Evolutionary conservation across 2,888 invertebrate genomes (phyloP), one percentile per base, ranked within the genome.

Genomic region (Sphaerophoria rueppellii): DNA sequence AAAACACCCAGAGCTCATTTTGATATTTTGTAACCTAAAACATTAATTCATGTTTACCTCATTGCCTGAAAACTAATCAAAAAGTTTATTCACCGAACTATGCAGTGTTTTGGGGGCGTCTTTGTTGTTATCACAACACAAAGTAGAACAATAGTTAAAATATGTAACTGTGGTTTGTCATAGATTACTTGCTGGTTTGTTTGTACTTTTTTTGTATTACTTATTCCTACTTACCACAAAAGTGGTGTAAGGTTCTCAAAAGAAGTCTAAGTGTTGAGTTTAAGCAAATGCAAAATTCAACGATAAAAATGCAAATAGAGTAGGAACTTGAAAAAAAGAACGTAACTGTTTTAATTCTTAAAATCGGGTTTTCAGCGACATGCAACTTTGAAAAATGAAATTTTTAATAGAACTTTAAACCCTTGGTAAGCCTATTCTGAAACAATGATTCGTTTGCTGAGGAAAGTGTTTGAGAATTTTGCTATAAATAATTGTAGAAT

Each of bases 61-160:
- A 24, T 2, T 24, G 24, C 24, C 2, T 2, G 2, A 24, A 24
- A 24, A 24, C 24, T 24, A 40, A 40, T 69, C 40, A 50, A 57
- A 75, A 32, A 55, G 82, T 71, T 75, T 70, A 63, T 70, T 79
- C 74, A 79, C 79, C 74, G 79, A 60, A 71, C n/a, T n/a, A 65
- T 74, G 24, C 24, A 24, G 6, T 43, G 24, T 67, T 83, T 82
- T 73, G 77, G 77, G 77, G 78, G 78, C 69, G 73, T 61, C 37
- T 16, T 48, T 37, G 48, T 37, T 14, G 37, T 78, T 78, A 78
- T 82, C 78, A 63, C 63, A 52, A 24, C 5, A 9, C 4, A 50
- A 71, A 73, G 40, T 69, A 16, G 46, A 57, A 6, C 69, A 24
- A 34, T 32, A 48, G n/a, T 48, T 63, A 35, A 16, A 40, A 40